phyloP scores from a whole-genome alignment of 2,797 vertebrate genomes.

The Anguilla pacifica region DNA sequence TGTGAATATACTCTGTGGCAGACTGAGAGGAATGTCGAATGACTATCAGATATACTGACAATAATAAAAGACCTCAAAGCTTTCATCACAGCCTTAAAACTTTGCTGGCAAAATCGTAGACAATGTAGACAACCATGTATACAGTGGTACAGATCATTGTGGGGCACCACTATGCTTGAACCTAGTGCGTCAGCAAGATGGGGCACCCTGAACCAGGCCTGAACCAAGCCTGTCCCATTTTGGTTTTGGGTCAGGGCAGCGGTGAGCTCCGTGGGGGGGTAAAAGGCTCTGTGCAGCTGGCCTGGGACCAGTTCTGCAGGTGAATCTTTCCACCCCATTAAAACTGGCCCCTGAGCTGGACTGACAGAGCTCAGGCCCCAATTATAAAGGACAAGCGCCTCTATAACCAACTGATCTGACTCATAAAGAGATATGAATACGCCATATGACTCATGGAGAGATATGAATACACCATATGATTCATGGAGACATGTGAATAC shows the following conservation, averaged over 20 bases:
- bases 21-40: constrained; percentile 2
- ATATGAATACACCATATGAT: neutral
- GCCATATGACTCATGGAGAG: no score
- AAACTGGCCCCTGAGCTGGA: neutral
- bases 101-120: no score
- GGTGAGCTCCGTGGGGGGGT: neutral
- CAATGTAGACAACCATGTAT: no score
- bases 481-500: neutral
- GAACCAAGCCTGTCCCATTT: neutral
- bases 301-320: neutral
- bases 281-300: neutral
- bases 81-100: neutral
- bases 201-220: neutral
- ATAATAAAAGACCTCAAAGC: neutral
- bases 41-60: neutral
- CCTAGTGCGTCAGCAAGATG: no score
- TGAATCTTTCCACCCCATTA: neutral
- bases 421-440: no score
- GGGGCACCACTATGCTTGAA: no score
- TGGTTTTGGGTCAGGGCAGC: neutral
- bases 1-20: neutral
- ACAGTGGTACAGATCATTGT: no score
- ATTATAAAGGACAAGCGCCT: neutral
- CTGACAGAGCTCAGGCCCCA: neutral
- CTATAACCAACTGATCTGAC: neutral